Evolutionary conservation across 1,140 invertebrate genomes (phyloP).

Genomic region (Atopsyche davidsoni): DNA sequence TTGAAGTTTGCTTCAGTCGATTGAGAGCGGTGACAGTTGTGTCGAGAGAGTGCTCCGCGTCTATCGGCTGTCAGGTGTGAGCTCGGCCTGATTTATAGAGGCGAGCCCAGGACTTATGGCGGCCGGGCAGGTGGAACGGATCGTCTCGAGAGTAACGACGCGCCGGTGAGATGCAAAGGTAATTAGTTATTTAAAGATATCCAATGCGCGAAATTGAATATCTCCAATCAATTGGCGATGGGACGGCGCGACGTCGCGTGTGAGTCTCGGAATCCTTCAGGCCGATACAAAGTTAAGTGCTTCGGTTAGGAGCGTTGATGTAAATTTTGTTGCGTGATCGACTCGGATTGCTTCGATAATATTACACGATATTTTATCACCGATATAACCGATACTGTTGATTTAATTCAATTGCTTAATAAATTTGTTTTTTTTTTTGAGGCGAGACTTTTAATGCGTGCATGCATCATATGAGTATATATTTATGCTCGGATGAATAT

Average conservation of each 20-base stretch:
- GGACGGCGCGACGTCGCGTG: slow-evolving; percentile 16
- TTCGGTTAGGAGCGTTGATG: background rate
- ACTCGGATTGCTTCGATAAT: slow-evolving; percentile 5
- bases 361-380: background rate
- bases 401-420: background rate
- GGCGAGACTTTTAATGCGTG: background rate
- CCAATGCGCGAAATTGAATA: slow-evolving; percentile 32
- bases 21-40: background rate
- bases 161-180: slow-evolving; percentile 27
- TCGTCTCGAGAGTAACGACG: slow-evolving; percentile 25
- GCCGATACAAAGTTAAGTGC: background rate
- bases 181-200: slow-evolving; percentile 32
- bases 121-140: background rate
- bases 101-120: background rate
- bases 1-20: background rate
- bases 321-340: background rate
- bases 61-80: background rate
- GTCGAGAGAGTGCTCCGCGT: background rate
- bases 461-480: background rate
- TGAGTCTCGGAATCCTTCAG: background rate
- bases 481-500: background rate
- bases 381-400: background rate
- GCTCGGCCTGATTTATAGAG: slow-evolving; percentile 1
- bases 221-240: slow-evolving; percentile 28
- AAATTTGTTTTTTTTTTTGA: background rate